These are phyloP conservation scores for Drosophila neonasuta DNA, from an alignment of 2,888 invertebrate genomes.

Conservation along the genomic window DNA sequence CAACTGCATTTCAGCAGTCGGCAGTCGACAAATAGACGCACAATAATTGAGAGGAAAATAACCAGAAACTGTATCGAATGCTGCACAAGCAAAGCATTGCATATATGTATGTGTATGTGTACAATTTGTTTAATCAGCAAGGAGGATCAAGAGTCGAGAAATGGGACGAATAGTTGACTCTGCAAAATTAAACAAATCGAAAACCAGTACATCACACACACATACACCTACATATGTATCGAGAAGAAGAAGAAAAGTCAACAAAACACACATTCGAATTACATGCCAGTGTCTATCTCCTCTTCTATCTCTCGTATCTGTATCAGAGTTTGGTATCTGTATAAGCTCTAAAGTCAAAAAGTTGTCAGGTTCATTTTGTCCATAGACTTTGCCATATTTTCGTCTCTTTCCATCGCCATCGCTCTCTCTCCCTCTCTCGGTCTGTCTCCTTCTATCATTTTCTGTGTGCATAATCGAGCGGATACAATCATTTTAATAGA, in stretches of 20 bases:
- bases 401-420: constrained; percentile 7
- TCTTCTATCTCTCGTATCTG: constrained; percentile 20
- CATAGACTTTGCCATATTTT: constrained; percentile 9
- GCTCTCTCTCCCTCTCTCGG: background rate
- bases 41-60: constrained; percentile 54
- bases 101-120: constrained; percentile 28
- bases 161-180: background rate
- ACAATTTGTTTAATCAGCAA: constrained; percentile 53
- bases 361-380: constrained; percentile 43
- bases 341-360: constrained; percentile 64
- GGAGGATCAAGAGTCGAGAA: background rate
- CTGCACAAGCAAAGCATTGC: no score
- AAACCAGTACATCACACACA: constrained; percentile 24
- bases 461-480: constrained; percentile 78
- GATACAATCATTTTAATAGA: constrained; percentile 82
- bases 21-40: constrained; percentile 5
- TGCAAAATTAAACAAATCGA: constrained; percentile 30
- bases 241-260: constrained; percentile 41
- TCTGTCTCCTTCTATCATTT: constrained; percentile 14
- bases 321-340: constrained; percentile 16
- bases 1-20: constrained; percentile 53
- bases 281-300: constrained; percentile 11
- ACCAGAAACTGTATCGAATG: constrained; percentile 43
- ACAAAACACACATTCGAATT: constrained; percentile 33
- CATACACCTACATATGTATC: constrained; percentile 6